phyloP scores from a whole-genome alignment of 2,888 invertebrate genomes.

The Norana najaformis region DNA sequence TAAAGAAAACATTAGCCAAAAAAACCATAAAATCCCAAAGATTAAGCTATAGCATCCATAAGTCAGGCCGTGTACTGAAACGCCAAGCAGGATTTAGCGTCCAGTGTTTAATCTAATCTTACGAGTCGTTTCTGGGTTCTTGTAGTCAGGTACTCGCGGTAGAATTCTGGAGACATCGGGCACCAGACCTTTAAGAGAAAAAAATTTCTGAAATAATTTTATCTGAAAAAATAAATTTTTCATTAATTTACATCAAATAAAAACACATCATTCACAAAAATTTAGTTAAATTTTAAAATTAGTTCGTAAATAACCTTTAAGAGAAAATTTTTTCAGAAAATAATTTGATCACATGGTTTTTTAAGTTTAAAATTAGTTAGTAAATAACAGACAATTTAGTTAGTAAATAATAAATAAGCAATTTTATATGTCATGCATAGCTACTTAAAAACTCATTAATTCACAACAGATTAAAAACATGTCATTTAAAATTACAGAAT shows the following conservation, averaged over 20 bases:
- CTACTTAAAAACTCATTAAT: neutral
- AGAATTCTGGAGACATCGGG: conserved; percentile 98
- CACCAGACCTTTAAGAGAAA: conserved; percentile 75
- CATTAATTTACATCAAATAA: neutral
- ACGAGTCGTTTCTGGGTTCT: conserved; percentile 86
- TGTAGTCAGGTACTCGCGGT: conserved; percentile 89
- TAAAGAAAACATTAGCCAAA: too few species aligned
- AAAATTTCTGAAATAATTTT: neutral
- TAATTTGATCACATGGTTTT: too few species aligned
- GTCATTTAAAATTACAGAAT: too few species aligned
- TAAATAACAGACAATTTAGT: neutral
- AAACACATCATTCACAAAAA: neutral
- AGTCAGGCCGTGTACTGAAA: too few species aligned
- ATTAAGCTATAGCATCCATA: too few species aligned
- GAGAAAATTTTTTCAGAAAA: too few species aligned
- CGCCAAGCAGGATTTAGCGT: too few species aligned
- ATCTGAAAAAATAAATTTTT: neutral
- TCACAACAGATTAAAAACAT: too few species aligned
- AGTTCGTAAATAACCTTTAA: neutral
- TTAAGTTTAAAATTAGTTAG: neutral
- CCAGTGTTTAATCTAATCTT: too few species aligned
- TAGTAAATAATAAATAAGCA: neutral
- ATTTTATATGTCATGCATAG: neutral
- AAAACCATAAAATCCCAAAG: too few species aligned
- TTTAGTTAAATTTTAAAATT: neutral